Percentiles rank a stretch among this genome's conserved stretches.
Conservation (phyloP, 2,888 invertebrate species). For the Leucoptera coffeella region DNA sequence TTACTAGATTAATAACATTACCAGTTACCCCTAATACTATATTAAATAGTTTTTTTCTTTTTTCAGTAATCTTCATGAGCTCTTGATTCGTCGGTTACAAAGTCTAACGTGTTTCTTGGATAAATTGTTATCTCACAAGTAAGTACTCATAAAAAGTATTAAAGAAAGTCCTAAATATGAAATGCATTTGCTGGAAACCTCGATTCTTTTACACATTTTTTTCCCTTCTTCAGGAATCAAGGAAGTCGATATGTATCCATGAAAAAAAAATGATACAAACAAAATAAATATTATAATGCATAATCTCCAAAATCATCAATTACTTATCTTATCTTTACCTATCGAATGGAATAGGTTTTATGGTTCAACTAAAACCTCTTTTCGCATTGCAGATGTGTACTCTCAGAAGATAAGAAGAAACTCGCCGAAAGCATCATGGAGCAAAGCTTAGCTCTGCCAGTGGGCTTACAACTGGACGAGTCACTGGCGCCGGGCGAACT, state of each 20-base stretch:
- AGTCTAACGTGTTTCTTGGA: constrained; percentile 62
- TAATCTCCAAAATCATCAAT: too few species aligned
- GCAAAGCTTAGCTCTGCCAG: constrained; percentile 41
- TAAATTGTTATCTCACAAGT: constrained; percentile 57
- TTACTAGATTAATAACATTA: too few species aligned
- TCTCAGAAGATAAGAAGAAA: constrained; percentile 42
- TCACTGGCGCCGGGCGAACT: constrained; percentile 38
- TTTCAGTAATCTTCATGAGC: constrained; percentile 39
- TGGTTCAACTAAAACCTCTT: not conserved
- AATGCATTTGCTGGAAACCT: too few species aligned
- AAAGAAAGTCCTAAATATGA: too few species aligned
- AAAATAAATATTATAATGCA: too few species aligned
- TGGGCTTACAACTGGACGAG: constrained; percentile 39
- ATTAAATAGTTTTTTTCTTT: too few species aligned
- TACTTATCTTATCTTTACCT: constrained; percentile 1
- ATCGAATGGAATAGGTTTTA: not conserved
- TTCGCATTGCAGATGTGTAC: constrained; percentile 29
- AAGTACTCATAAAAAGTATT: constrained; percentile 14
- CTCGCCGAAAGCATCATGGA: constrained; percentile 42
- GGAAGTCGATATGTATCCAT: too few species aligned
- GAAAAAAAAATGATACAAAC: too few species aligned
- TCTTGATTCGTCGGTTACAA: constrained; percentile 56
- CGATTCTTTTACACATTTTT: too few species aligned
- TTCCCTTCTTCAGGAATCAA: too few species aligned
- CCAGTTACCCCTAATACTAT: too few species aligned